Conservation (phyloP, 2,113 vertebrate species). For the Alosa alosa region DNA sequence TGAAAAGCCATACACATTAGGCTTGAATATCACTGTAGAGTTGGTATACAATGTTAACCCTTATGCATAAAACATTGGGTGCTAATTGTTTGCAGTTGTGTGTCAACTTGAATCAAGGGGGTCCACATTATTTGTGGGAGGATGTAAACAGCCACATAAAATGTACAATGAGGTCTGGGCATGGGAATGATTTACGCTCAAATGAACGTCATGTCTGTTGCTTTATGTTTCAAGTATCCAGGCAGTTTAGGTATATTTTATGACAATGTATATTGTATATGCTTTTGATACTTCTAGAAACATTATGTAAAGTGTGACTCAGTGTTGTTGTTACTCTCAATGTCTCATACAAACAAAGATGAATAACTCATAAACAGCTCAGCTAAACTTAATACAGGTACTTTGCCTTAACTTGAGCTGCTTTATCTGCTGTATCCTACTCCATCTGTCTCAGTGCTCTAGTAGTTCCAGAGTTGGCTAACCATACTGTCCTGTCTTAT, state of each 20-base stretch:
- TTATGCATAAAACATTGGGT: slow-evolving; percentile 8
- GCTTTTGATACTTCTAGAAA: neutral
- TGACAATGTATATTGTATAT: neutral
- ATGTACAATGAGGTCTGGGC: neutral
- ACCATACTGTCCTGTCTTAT: too few species aligned
- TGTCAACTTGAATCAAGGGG: neutral
- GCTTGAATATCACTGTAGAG: neutral
- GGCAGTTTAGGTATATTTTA: neutral
- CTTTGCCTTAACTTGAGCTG: neutral
- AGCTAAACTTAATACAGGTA: neutral
- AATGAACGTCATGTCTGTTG: neutral
- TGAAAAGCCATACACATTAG: neutral
- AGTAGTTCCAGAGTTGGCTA: neutral
- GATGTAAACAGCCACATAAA: slow-evolving; percentile 20
- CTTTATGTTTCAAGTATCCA: neutral
- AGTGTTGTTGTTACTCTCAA: neutral
- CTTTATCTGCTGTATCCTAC: neutral
- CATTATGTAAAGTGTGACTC: neutral
- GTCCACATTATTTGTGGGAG: neutral
- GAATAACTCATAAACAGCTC: neutral
- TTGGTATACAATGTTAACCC: neutral
- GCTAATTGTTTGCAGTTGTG: neutral
- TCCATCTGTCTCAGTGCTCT: neutral
- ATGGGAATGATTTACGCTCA: slow-evolving; percentile 4
- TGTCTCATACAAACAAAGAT: neutral